phyloP scores from a whole-genome alignment of 2,113 vertebrate species.

The Apus apus region DNA sequence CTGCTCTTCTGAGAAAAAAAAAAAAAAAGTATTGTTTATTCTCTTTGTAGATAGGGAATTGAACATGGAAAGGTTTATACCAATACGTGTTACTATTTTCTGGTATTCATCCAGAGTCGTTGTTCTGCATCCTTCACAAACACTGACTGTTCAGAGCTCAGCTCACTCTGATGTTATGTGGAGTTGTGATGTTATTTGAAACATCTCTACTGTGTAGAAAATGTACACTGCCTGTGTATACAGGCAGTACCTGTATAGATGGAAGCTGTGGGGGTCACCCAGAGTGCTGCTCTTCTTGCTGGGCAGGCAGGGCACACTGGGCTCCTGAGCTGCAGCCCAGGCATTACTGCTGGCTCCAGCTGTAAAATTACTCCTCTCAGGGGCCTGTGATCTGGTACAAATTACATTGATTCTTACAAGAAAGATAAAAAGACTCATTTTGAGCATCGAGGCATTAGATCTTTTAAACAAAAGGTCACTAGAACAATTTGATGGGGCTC shows the following conservation, averaged over 20 bases:
- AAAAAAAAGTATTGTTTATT: not conserved
- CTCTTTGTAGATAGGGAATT: not conserved
- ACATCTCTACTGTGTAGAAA: not conserved
- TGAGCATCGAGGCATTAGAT: not conserved
- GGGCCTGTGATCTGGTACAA: not conserved
- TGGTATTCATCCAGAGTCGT: not conserved
- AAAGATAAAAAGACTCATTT: not conserved
- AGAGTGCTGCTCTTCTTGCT: not conserved
- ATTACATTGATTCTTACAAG: not conserved
- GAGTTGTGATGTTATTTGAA: not conserved
- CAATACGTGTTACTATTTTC: not conserved
- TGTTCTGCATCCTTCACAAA: not conserved
- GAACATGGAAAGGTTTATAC: not conserved
- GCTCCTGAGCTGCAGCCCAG: not conserved
- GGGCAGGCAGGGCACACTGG: fast-evolving
- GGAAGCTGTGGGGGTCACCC: fast-evolving
- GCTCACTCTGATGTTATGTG: not conserved
- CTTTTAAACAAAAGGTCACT: not conserved
- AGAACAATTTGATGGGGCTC: not conserved
- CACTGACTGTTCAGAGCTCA: not conserved
- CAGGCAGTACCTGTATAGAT: not conserved
- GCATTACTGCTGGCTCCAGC: not conserved
- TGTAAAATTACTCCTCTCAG: not conserved
- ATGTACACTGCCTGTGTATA: too few species aligned
- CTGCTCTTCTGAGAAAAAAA: not conserved